Evolutionary conservation across 2,888 invertebrate genomes (phyloP), one percentile per base, ranked within the genome.

Genomic region (Melinopterus prodromus): DNA sequence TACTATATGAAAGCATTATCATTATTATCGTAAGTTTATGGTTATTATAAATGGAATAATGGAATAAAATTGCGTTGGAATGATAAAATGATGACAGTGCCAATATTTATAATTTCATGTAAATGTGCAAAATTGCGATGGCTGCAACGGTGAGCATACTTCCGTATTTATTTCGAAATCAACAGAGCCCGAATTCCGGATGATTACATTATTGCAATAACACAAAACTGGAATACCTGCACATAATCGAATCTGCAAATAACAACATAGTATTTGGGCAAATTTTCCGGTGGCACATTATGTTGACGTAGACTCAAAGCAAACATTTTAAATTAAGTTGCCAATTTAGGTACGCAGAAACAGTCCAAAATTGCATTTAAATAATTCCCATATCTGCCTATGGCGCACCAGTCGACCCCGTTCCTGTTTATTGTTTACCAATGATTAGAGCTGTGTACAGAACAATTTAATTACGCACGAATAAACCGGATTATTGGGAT

Each of bases 261-360:
- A 53, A 53, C 5, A 53, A 7, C 7, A 53, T 53, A 2, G 7
- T 53, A 12, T 53, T 12, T 12, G 26, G 53, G 53, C 53, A 53
- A 7, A 53, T 53, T 53, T 53, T 53, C 53, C 53, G 53, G 53
- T 53, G 53, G 53, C 12, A 53, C 12, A 53, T 53, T 53, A 53
- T 26, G 26, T 53, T 53, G 53, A 53, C 53, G 53, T 53, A 53
- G 53, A 53, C 53, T 53, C 53, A 53, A 53, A 53, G 53, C 53
- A 53, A 53, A 53, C 53, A 53, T 53, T 53, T 53, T 53, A 53
- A 53, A 53, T 53, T 53, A 53, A 53, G 53, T 53, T 53, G 53
- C 12, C 53, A 53, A 12, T 53, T 53, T 53, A 53, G 53, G 53
- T 53, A 2, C 53, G 12, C 9, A 9, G 53, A 12, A 53, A 53